phyloP scores from a whole-genome alignment of 2,113 vertebrate genomes.

The Ictidomys tridecemlineatus region DNA sequence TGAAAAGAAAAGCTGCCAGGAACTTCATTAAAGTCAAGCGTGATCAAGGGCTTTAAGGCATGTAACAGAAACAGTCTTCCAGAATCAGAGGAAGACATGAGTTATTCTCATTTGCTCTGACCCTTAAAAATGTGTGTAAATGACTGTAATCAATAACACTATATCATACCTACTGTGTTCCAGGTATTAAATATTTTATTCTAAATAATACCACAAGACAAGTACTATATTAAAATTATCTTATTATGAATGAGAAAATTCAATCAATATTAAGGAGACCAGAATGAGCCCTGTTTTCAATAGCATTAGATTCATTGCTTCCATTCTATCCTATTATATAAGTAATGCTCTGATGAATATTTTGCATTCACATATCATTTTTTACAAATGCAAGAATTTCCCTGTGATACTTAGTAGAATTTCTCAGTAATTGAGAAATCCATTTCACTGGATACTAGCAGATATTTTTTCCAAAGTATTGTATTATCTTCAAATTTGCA shows the following conservation, averaged over 20 bases:
- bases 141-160: background rate
- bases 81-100: background rate
- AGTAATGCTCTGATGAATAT: background rate
- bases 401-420: background rate
- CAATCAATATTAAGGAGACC: background rate
- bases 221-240: background rate
- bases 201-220: background rate
- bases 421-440: background rate
- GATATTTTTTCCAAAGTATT: background rate
- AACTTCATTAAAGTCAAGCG: background rate
- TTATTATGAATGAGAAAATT: background rate
- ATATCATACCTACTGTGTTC: background rate
- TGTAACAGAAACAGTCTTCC: background rate
- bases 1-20: background rate
- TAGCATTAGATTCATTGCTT: background rate
- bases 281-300: background rate
- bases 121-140: background rate
- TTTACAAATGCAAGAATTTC: background rate
- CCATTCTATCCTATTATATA: background rate
- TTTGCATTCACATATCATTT: background rate
- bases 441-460: background rate
- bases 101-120: background rate
- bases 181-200: conserved; percentile 12
- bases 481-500: background rate
- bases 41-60: background rate